Base-by-base conservation (phyloP, 2,113 vertebrate species). In the Zosterops japonicus region DNA sequence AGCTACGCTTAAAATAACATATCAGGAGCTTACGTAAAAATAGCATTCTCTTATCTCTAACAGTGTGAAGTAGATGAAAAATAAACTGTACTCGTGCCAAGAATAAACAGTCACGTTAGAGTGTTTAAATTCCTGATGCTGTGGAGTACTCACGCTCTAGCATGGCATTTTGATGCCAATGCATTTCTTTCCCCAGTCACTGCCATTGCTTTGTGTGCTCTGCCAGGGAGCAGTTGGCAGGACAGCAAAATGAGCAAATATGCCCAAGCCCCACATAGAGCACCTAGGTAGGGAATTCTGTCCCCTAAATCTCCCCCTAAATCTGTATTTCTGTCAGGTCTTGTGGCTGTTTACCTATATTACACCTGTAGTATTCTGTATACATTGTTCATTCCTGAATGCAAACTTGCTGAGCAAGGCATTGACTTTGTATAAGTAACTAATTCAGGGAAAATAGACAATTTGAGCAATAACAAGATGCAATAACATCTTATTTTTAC, bases 21-120 rank as follows among this genome's bases (percentile, higher is more conserved):
- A 69, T 83, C 57, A 22, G 50, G 90, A 91, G 47, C 91, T 85
- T 65, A 63, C 27, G n/a, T 80, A 83, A 91, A 94, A 95, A 96
- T 96, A 87, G 93, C 71, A 7, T 85, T 93, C 35, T 44, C 89
- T 95, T 96, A 96, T 97, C 93, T 94, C 52, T 68, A 33, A n/a
- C 60, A 52, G 76, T 59, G 78, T 91, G 79, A 95, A 95, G 95
- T 68, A 80, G 85, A 70, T 74, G 85, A 93, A 95, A 95, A 95
- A 85, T 86, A 77, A 95, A 70, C 85, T 2, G 14, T 50, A 57
- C 57, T 61, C 23, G 3, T 49, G 85, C 94, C 90, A 93, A 80
- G 94, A 93, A 77, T 94, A 85, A 85, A 84, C 27, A 87, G 82
- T 65, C 90, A 83, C 6, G 4, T 92, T 83, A 11, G 56, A 91